Evolutionary conservation across 2,113 vertebrate genomes (phyloP).

Genomic region (Marmota flaviventris): DNA sequence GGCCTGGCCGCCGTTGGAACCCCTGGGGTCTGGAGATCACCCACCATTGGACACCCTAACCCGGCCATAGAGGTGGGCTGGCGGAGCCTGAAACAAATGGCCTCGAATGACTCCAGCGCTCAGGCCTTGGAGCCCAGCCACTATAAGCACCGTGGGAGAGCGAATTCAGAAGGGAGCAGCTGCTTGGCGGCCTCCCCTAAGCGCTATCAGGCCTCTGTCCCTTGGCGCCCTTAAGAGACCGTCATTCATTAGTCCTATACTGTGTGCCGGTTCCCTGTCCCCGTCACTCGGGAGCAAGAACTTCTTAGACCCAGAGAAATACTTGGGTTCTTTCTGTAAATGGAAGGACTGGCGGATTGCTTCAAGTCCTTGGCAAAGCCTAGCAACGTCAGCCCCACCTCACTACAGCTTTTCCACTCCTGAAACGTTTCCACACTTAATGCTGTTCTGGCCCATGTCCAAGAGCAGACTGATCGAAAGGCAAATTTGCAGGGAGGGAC

Average conservation of each 20-base stretch:
- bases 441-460: background rate
- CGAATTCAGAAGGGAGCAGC: background rate
- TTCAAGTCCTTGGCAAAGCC: background rate
- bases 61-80: background rate
- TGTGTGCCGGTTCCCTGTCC: background rate
- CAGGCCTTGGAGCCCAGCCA: background rate
- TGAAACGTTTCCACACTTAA: background rate
- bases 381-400: background rate
- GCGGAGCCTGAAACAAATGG: background rate
- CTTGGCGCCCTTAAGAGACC: background rate
- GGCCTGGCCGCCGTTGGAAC: background rate
- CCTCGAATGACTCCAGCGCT: background rate
- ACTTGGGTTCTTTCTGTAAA: background rate
- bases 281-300: background rate
- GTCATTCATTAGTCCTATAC: background rate
- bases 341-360: background rate
- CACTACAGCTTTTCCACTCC: background rate
- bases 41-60: background rate
- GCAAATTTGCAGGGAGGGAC: conserved; percentile 36
- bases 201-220: background rate
- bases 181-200: background rate
- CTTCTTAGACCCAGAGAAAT: conserved; percentile 21
- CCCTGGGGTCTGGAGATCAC: background rate
- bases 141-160: background rate
- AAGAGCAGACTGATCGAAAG: background rate